Conservation (phyloP, 2,113 vertebrate genomes). For the Triplophysa dalaica region DNA sequence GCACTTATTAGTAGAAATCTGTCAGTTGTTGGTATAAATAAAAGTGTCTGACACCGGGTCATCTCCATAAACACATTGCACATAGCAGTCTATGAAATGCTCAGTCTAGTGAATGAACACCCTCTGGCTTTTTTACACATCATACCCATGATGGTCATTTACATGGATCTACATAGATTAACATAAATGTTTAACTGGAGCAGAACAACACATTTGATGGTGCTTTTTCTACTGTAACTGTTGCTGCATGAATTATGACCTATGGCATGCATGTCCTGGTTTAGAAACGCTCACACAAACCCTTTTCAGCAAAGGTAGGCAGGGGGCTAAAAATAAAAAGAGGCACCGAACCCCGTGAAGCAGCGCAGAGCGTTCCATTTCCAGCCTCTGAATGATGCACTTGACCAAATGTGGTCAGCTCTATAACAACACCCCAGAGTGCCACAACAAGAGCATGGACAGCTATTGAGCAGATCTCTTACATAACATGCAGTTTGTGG, state of each 20-base stretch:
- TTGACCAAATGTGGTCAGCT: slow-evolving; percentile 36
- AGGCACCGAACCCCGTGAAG: neutral
- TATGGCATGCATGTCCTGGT: slow-evolving; percentile 13
- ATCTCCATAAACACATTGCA: slow-evolving; percentile 33
- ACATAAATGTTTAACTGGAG: slow-evolving; percentile 35
- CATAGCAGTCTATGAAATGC: neutral
- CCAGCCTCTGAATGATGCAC: slow-evolving; percentile 16
- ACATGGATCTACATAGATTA: slow-evolving; percentile 30
- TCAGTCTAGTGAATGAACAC: slow-evolving; percentile 20
- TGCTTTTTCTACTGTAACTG: neutral
- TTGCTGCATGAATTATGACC: slow-evolving; percentile 27
- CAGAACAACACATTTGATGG: slow-evolving; percentile 2
- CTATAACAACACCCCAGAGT: slow-evolving; percentile 8
- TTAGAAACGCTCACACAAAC: slow-evolving; percentile 33
- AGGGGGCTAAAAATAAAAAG: slow-evolving; percentile 37
- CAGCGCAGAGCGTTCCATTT: neutral
- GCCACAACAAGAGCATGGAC: neutral
- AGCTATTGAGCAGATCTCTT: slow-evolving; percentile 28
- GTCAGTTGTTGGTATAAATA: neutral
- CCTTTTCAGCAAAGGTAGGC: slow-evolving; percentile 25
- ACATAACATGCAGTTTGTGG: slow-evolving; percentile 33
- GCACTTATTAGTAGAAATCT: neutral
- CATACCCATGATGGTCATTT: neutral
- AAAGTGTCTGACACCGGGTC: neutral
- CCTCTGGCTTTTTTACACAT: slow-evolving; percentile 10